Evolutionary conservation across 2,888 invertebrate species (phyloP).

Genomic region (Oligia fasciuncula): DNA sequence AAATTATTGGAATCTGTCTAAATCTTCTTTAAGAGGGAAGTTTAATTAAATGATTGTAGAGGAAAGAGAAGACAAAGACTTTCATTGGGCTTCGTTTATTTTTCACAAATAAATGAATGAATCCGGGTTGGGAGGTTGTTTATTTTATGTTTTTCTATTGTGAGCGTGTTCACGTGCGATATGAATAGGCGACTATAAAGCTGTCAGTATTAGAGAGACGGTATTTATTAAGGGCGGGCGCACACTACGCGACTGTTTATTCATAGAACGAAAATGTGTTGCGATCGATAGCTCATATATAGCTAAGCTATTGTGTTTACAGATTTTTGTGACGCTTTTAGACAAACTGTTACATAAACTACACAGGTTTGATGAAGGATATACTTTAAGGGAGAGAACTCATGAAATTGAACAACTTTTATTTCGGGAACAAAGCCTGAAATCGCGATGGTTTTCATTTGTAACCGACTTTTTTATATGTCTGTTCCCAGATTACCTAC

Average conservation of each 20-base stretch:
- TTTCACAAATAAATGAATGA: not conserved
- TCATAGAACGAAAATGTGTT: constrained; percentile 44
- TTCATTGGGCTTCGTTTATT: not conserved
- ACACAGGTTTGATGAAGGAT: not conserved
- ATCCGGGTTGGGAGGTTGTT: constrained; percentile 8
- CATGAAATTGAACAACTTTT: no score
- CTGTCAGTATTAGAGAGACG: constrained; percentile 51
- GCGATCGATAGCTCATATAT: constrained; percentile 38
- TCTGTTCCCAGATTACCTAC: not conserved
- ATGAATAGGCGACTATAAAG: constrained; percentile 51
- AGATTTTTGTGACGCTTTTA: constrained; percentile 12
- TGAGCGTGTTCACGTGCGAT: constrained; percentile 37
- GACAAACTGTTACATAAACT: not conserved
- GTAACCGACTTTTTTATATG: not conserved
- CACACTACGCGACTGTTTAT: constrained; percentile 53
- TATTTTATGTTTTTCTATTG: constrained; percentile 31
- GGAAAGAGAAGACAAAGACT: constrained; percentile 21
- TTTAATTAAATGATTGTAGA: constrained; percentile 42
- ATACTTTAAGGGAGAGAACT: not conserved
- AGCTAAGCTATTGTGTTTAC: constrained; percentile 22
- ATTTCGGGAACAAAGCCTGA: not conserved
- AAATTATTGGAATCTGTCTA: constrained; percentile 21
- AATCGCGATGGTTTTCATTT: not conserved
- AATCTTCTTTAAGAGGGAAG: constrained; percentile 19
- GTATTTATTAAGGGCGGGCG: constrained; percentile 26